Evolutionary conservation across 1,140 invertebrate genomes (phyloP).

Genomic region (Mizuhopecten yessoensis): DNA sequence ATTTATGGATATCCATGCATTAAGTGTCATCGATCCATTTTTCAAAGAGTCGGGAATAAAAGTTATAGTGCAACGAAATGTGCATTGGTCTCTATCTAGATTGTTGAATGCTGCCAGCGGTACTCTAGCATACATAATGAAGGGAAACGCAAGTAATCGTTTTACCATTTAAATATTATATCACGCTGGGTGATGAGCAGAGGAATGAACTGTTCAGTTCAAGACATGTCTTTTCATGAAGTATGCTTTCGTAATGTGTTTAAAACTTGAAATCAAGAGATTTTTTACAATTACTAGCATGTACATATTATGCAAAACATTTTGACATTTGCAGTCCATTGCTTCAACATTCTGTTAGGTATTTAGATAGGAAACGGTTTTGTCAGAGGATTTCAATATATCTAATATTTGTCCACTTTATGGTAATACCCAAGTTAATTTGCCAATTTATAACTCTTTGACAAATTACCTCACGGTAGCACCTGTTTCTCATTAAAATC

Average conservation of each 20-base stretch:
- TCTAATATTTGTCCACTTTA: conserved; percentile 34
- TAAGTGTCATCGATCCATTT: neutral
- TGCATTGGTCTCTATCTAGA: neutral
- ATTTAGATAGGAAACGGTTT: conserved; percentile 25
- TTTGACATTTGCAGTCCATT: conserved; percentile 38
- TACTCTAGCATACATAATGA: neutral
- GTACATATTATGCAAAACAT: conserved; percentile 29
- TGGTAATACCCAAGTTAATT: conserved; percentile 16
- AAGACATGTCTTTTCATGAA: conserved; percentile 16
- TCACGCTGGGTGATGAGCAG: neutral
- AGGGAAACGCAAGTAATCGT: neutral
- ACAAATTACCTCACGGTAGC: conserved; percentile 32
- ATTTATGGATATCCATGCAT: neutral
- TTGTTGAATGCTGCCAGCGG: neutral
- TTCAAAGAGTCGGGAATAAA: neutral
- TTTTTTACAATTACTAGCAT: conserved; percentile 2
- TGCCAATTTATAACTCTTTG: conserved; percentile 34
- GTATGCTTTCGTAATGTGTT: neutral
- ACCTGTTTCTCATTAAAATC: conserved; percentile 25
- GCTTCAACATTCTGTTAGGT: neutral
- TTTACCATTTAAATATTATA: conserved; percentile 30
- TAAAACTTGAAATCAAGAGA: neutral
- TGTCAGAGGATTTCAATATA: neutral
- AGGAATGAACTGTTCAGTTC: neutral
- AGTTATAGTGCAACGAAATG: neutral